Evolutionary conservation across 2,113 vertebrate species (phyloP).

Genomic region (Phasianus colchicus): DNA sequence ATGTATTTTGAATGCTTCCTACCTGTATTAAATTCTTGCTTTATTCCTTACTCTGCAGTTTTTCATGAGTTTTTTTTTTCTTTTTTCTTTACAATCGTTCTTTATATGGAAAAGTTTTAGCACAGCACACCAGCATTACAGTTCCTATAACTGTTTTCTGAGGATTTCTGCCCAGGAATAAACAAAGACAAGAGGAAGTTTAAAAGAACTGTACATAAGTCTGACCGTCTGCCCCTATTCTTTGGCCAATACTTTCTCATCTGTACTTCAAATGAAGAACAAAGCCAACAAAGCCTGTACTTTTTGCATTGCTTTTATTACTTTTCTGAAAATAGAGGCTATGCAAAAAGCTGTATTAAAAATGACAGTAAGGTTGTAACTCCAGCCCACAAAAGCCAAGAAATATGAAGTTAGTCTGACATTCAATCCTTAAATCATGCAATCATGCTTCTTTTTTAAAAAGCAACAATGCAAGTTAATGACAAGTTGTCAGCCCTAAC

Average conservation of each 20-base stretch:
- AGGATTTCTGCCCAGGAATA: background rate
- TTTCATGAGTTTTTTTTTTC: too few relatives aligned
- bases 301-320: background rate
- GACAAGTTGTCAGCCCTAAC: slow-evolving; percentile 73
- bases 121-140: background rate
- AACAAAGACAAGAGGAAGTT: background rate
- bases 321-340: slow-evolving; percentile 43
- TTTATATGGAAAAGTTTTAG: background rate
- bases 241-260: background rate
- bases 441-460: slow-evolving; percentile 58
- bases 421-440: slow-evolving; percentile 74
- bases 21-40: background rate
- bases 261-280: background rate
- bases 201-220: background rate
- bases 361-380: slow-evolving; percentile 75
- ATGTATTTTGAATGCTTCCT: background rate
- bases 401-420: slow-evolving; percentile 75
- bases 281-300: background rate
- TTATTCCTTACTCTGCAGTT: background rate
- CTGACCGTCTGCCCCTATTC: background rate
- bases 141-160: background rate
- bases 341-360: slow-evolving; percentile 54
- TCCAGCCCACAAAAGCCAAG: slow-evolving; percentile 71
- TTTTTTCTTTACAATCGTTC: background rate
- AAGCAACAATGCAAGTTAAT: slow-evolving; percentile 69